Evolutionary conservation across 2,888 invertebrate genomes (phyloP).

Genomic region (Leptura quadrifasciata): DNA sequence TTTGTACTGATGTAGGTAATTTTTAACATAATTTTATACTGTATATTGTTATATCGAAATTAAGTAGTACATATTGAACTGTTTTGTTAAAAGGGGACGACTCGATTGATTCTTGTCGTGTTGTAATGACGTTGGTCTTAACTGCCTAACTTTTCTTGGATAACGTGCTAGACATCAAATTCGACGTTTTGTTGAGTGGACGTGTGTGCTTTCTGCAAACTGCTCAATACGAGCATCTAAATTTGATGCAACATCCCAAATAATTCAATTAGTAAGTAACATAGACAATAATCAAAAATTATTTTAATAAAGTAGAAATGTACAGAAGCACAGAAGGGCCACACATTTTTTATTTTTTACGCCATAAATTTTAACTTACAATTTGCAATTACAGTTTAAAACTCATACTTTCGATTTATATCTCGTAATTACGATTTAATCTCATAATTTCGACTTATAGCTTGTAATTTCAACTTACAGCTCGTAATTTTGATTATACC

Average conservation of each 20-base stretch:
- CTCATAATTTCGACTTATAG: too few species aligned
- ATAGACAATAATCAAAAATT: conserved; percentile 7
- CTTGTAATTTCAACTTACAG: too few species aligned
- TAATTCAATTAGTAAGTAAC: background rate
- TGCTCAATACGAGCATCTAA: background rate
- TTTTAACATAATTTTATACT: conserved; percentile 39
- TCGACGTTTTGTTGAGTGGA: background rate
- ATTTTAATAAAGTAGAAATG: background rate
- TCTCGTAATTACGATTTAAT: too few species aligned
- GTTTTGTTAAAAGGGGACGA: conserved; percentile 12
- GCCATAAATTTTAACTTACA: too few species aligned
- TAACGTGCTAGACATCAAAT: background rate
- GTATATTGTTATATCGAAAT: conserved; percentile 39
- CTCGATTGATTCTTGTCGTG: background rate
- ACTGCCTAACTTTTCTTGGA: conserved; percentile 2
- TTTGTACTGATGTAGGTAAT: conserved; percentile 53
- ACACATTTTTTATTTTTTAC: too few species aligned
- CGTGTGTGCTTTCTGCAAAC: background rate
- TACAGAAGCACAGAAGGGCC: too few species aligned
- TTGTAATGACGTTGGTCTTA: background rate
- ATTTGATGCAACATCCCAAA: background rate
- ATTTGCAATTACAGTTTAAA: too few species aligned
- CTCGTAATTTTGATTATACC: too few species aligned
- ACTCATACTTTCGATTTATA: too few species aligned
- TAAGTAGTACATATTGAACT: conserved; percentile 34